These are phyloP conservation scores for Machaerirhynchus nigripectus DNA, from an alignment of 2,113 vertebrate genomes.

Conservation along the genomic window DNA sequence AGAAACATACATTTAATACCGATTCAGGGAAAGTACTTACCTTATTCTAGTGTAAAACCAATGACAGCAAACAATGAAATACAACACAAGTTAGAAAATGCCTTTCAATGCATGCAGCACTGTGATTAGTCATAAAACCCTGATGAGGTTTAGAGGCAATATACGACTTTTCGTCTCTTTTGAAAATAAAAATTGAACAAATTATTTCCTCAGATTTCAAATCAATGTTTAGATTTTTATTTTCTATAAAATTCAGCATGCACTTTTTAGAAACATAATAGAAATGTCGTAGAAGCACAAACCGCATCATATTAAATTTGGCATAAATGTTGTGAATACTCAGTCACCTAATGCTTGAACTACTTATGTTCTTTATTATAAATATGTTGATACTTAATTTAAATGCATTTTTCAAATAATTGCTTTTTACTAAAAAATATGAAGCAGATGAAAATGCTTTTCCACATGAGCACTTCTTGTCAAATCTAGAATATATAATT, in stretches of 20 bases:
- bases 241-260: constrained; percentile 75
- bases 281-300: constrained; percentile 63
- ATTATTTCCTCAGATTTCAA: constrained; percentile 75
- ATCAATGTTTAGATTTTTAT: constrained; percentile 40
- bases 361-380: constrained; percentile 19
- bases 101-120: constrained; percentile 91
- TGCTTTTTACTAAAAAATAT: constrained; percentile 34
- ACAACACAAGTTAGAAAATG: constrained; percentile 98
- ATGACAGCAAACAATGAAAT: constrained; percentile 99
- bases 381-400: constrained; percentile 26
- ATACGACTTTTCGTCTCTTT: constrained; percentile 83
- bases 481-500: constrained; percentile 30
- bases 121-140: constrained; percentile 95
- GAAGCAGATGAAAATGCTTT: constrained; percentile 47
- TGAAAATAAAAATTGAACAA: constrained; percentile 84
- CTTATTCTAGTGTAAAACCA: constrained; percentile 98
- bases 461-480: neutral
- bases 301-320: constrained; percentile 65
- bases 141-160: constrained; percentile 85
- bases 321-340: constrained; percentile 72
- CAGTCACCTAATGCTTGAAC: constrained; percentile 6
- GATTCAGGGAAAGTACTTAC: constrained; percentile 83
- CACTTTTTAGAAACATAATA: constrained; percentile 70
- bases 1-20: neutral
- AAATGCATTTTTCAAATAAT: constrained; percentile 14